phyloP scores from a whole-genome alignment of 2,113 vertebrate species.

The Siniperca knerii region DNA sequence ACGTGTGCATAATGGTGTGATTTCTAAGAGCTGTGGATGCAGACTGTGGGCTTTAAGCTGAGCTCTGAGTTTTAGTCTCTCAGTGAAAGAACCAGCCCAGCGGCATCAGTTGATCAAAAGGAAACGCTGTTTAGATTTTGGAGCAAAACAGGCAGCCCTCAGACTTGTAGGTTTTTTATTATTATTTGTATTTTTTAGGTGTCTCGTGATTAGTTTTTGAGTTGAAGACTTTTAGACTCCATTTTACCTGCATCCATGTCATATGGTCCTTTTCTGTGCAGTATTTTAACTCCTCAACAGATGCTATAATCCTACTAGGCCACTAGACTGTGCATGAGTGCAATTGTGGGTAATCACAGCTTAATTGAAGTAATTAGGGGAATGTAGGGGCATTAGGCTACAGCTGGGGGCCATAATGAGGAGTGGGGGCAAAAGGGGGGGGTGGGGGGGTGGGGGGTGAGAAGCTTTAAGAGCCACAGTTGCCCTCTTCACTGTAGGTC shows the following conservation, averaged over 20 bases:
- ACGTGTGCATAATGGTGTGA: slow-evolving; percentile 73
- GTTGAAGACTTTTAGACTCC: background rate
- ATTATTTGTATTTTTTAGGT: background rate
- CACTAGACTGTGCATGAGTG: slow-evolving; percentile 79
- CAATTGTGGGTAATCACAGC: slow-evolving; percentile 84
- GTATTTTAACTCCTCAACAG: slow-evolving; percentile 69
- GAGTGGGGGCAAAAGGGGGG: slow-evolving; percentile 61
- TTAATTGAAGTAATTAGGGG: slow-evolving; percentile 86
- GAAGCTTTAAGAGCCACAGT: slow-evolving; percentile 70
- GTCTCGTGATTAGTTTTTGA: background rate
- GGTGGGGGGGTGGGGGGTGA: slow-evolving; percentile 60
- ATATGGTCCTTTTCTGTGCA: slow-evolving; percentile 36
- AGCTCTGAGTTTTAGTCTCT: background rate
- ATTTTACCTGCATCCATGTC: slow-evolving; percentile 18
- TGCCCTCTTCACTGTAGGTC: slow-evolving; percentile 74
- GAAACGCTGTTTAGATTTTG: slow-evolving; percentile 31
- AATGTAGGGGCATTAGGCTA: slow-evolving; percentile 81
- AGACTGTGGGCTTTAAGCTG: slow-evolving; percentile 55
- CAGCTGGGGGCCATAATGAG: slow-evolving; percentile 83
- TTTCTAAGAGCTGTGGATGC: slow-evolving; percentile 61
- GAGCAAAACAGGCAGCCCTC: slow-evolving; percentile 24
- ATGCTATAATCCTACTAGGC: slow-evolving; percentile 73
- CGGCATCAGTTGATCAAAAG: slow-evolving; percentile 26
- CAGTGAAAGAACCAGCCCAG: slow-evolving; percentile 19
- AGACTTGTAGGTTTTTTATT: slow-evolving; percentile 7